Percentiles rank a stretch among this genome's conserved stretches.
These are phyloP conservation scores for Drosophila arizonae DNA, from an alignment of 1,140 invertebrate genomes.

Conservation along the genomic window DNA sequence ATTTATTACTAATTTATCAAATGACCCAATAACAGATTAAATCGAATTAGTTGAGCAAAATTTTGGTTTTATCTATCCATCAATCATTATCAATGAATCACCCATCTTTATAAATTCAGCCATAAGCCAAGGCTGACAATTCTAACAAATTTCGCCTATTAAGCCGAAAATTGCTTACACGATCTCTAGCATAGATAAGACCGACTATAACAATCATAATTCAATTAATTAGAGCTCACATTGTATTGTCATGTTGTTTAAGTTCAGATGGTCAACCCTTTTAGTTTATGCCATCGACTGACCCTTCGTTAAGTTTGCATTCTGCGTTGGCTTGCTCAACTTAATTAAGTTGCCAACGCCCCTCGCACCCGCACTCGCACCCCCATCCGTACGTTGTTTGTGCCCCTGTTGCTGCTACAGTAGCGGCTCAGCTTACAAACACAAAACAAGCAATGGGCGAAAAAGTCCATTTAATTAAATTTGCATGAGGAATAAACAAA, in stretches of 20 bases:
- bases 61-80: too few species aligned
- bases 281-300: constrained; percentile 8
- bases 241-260: constrained; percentile 10
- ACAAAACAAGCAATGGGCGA: constrained; percentile 30
- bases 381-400: not conserved
- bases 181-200: not conserved
- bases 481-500: constrained; percentile 42
- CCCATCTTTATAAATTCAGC: too few species aligned
- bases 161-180: not conserved
- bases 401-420: constrained; percentile 8
- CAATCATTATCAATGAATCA: too few species aligned
- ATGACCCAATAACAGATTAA: too few species aligned
- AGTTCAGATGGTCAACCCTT: constrained; percentile 33
- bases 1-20: too few species aligned
- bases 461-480: constrained; percentile 39
- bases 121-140: too few species aligned
- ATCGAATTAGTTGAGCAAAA: too few species aligned
- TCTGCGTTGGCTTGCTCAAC: constrained; percentile 30
- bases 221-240: constrained; percentile 25
- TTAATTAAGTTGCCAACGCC: constrained; percentile 43
- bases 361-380: not conserved
- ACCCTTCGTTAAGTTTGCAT: constrained; percentile 17
- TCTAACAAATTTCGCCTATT: too few species aligned
- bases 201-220: constrained; percentile 14
- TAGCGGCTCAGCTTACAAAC: constrained; percentile 33